These are phyloP conservation scores for Chloroceryle aenea DNA, from an alignment of 2,113 vertebrate genomes.

Conservation along the genomic window DNA sequence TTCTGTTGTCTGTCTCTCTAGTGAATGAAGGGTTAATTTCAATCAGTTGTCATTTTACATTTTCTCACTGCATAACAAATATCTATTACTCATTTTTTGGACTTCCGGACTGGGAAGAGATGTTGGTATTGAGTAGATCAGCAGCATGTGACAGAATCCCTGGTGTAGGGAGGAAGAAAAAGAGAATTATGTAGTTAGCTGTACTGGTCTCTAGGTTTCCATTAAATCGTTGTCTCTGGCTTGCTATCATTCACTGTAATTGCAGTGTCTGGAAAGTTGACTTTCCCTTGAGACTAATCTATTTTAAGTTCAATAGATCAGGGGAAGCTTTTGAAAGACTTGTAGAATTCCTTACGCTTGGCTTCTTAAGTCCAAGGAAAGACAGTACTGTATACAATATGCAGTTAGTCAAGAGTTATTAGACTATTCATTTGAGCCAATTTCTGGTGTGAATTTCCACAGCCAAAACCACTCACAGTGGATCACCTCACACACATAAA, in stretches of 20 bases:
- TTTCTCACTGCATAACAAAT: not conserved
- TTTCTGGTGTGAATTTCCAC: not conserved
- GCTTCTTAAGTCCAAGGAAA: conserved; percentile 59
- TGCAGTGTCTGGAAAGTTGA: conserved; percentile 76
- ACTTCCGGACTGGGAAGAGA: not conserved
- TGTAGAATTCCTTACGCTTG: conserved; percentile 61
- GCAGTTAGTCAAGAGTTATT: not conserved
- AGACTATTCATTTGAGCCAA: conserved; percentile 11
- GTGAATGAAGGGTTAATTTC: not conserved
- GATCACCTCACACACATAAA: not conserved
- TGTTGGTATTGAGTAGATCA: not conserved
- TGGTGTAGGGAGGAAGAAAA: conserved; percentile 22
- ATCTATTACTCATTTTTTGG: not conserved
- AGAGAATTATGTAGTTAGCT: conserved; percentile 58
- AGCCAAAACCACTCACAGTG: not conserved
- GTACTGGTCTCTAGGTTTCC: conserved; percentile 53
- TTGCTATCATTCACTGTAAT: conserved; percentile 78
- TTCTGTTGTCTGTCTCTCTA: not conserved
- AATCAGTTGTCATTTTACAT: not conserved
- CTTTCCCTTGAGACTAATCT: conserved; percentile 77
- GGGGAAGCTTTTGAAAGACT: conserved; percentile 69
- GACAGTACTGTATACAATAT: not conserved
- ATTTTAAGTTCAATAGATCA: conserved; percentile 80
- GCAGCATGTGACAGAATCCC: not conserved
- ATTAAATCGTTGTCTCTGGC: conserved; percentile 74